Conservation (phyloP, 2,113 vertebrate genomes). For the Callionymus lyra region DNA sequence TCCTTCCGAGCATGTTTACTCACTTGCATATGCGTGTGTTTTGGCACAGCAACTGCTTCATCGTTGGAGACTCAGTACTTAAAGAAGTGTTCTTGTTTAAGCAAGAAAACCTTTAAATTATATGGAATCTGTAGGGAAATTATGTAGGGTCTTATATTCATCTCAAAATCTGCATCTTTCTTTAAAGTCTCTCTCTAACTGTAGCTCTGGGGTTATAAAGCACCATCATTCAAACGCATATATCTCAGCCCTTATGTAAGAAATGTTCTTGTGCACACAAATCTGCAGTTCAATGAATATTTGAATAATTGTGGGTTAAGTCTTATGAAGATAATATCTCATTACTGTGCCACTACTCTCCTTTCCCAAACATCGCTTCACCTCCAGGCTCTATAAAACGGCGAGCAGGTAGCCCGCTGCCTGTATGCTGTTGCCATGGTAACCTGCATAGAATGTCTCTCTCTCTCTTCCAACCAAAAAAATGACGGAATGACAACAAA, state of each 20-base stretch:
- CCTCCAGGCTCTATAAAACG: slow-evolving; percentile 4
- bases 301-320: too few relatives aligned
- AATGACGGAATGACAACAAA: neutral
- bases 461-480: slow-evolving; percentile 13
- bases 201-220: too few relatives aligned
- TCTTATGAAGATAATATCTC: neutral
- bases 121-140: too few relatives aligned
- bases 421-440: slow-evolving; percentile 56
- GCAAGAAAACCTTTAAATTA: too few relatives aligned
- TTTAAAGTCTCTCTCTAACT: too few relatives aligned
- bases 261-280: slow-evolving; percentile 8
- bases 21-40: slow-evolving; percentile 14
- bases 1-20: slow-evolving; percentile 28
- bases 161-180: too few relatives aligned
- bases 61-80: slow-evolving; percentile 29
- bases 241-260: too few relatives aligned
- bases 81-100: too few relatives aligned
- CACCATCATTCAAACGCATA: too few relatives aligned
- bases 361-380: neutral
- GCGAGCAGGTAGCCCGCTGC: slow-evolving; percentile 36
- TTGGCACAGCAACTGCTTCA: slow-evolving; percentile 55
- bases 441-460: slow-evolving; percentile 30
- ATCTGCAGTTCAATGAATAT: neutral
- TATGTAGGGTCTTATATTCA: too few relatives aligned
- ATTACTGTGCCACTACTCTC: neutral